Evolutionary conservation across 2,888 invertebrate genomes (phyloP).

Genomic region (Steinernema carpocapsae): DNA sequence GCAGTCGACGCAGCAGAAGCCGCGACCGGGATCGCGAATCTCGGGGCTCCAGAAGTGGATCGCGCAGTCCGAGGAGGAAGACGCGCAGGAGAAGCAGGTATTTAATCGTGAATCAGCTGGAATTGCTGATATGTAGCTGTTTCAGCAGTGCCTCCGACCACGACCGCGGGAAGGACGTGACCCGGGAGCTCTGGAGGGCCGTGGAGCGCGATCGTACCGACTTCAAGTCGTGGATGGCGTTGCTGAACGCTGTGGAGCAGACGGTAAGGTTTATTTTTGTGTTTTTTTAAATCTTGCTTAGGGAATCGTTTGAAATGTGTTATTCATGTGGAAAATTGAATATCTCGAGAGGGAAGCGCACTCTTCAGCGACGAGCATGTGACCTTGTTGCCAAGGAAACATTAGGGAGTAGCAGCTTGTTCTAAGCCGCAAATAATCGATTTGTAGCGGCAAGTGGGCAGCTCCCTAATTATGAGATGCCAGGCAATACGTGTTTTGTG

Average conservation of each 20-base stretch:
- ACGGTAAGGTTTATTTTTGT: conserved; percentile 36
- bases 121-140: background rate
- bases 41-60: background rate
- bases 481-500: too few species aligned
- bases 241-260: conserved; percentile 88
- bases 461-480: too few species aligned
- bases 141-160: conserved; percentile 5
- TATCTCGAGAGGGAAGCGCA: too few species aligned
- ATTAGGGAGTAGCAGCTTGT: too few species aligned
- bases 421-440: too few species aligned
- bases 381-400: too few species aligned
- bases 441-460: too few species aligned
- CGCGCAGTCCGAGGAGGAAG: background rate
- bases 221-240: conserved; percentile 96
- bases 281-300: too few species aligned
- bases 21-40: conserved; percentile 39
- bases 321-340: too few species aligned
- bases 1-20: conserved; percentile 43
- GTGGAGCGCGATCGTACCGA: conserved; percentile 77
- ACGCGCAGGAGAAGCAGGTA: background rate
- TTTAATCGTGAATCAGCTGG: background rate
- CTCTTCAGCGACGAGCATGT: too few species aligned
- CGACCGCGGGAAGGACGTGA: conserved; percentile 36
- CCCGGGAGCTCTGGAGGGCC: conserved; percentile 43
- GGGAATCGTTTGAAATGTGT: too few species aligned